These are phyloP conservation scores for Oreamnos americanus DNA, from an alignment of 2,113 vertebrate genomes.

Conservation along the genomic window DNA sequence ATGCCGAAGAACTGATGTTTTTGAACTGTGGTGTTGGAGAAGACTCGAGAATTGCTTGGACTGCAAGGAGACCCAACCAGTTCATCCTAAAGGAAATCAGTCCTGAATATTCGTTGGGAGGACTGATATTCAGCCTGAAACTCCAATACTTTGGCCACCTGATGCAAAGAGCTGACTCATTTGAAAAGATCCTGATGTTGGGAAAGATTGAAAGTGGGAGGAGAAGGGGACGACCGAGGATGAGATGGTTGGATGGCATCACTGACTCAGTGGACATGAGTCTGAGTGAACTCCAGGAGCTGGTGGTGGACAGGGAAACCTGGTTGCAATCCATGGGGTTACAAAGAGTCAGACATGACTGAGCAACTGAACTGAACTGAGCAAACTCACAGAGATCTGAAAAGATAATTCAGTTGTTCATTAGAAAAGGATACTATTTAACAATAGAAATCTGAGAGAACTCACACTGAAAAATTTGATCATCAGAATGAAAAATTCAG, in stretches of 20 bases:
- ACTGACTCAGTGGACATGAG: background rate
- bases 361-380: background rate
- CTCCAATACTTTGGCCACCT: background rate
- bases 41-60: background rate
- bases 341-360: background rate
- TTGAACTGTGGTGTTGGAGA: background rate
- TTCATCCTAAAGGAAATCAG: background rate
- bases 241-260: background rate
- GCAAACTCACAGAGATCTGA: background rate
- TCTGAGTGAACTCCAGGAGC: background rate
- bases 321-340: background rate
- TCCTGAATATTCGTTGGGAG: rapidly evolving
- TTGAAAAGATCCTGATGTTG: background rate
- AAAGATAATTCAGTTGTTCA: background rate
- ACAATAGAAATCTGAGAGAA: background rate
- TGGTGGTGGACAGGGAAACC: background rate
- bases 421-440: background rate
- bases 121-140: background rate
- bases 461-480: background rate
- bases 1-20: rapidly evolving
- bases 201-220: background rate
- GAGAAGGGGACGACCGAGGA: background rate
- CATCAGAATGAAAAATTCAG: background rate
- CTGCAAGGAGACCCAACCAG: background rate
- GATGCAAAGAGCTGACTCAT: background rate